Evolutionary conservation across 2,888 invertebrate genomes (phyloP).

Genomic region (Patella depressa): DNA sequence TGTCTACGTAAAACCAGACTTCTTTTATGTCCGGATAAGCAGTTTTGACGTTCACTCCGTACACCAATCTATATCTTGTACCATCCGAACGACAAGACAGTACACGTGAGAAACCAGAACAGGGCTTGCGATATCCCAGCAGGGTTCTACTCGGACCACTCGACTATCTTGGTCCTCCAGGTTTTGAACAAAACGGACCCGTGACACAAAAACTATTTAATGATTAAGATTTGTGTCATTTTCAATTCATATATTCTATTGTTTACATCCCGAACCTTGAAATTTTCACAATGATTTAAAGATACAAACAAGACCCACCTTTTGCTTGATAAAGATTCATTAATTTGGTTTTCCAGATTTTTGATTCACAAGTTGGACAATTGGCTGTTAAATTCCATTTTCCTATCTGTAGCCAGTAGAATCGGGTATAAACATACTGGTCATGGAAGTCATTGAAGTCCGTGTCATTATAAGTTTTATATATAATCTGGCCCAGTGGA

Average conservation of each 20-base stretch:
- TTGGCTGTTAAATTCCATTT: slow-evolving; percentile 61
- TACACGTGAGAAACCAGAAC: too few relatives aligned
- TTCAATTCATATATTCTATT: not conserved
- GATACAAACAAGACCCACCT: not conserved
- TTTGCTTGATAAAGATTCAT: not conserved
- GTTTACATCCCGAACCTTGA: too few relatives aligned
- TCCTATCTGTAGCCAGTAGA: slow-evolving; percentile 57
- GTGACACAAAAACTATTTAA: not conserved
- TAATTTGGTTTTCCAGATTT: slow-evolving; percentile 11
- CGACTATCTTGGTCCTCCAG: not conserved
- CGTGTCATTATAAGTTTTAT: slow-evolving; percentile 58
- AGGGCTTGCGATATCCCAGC: not conserved
- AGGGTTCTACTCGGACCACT: not conserved
- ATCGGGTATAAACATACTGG: slow-evolving; percentile 48
- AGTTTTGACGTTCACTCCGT: too few relatives aligned
- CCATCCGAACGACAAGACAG: too few relatives aligned
- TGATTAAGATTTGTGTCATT: not conserved
- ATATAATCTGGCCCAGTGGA: slow-evolving; percentile 56
- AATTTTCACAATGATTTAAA: too few relatives aligned
- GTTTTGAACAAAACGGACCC: not conserved
- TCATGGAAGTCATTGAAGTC: slow-evolving; percentile 58
- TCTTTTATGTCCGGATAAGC: too few relatives aligned
- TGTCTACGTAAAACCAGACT: too few relatives aligned
- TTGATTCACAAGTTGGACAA: slow-evolving; percentile 12
- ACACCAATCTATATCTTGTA: too few relatives aligned